Base-by-base conservation (phyloP, 2,888 invertebrate genomes). In the Eugnorisma glareosa region DNA sequence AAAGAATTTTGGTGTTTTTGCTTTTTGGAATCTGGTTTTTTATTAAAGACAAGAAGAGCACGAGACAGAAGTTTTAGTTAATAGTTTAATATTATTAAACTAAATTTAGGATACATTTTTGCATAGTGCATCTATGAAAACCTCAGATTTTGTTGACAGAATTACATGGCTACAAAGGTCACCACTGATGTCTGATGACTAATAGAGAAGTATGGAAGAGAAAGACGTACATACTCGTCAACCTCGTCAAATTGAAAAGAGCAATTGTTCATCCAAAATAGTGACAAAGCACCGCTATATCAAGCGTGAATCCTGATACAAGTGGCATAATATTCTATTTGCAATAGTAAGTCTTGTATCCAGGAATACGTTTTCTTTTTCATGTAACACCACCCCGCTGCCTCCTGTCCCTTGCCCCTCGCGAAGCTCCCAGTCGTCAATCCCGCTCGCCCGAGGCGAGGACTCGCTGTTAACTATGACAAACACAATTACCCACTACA, bases 401-500 rank as follows among this genome's bases (percentile, higher is more conserved):
- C 18, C 67, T 67, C 73, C 45, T 43, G 10, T 79, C n/a, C 51
- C 68, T 64, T 57, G 72, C 7, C 3, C 70, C 67, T 63, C 57
- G 28, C 24, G 63, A 57, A 70, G 68, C 81, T 79, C 79, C 83
- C 81, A 87, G 87, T 89, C 90, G 86, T 88, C 88, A 88, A 91
- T 90, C 88, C 89, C 83, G 88, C 85, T 73, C 86, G 93, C 94
- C 91, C 77, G 85, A 84, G 85, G 92, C 93, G 92, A 89, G 89
- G 89, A 82, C 89, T 89, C 90, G 90, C 90, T 90, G 93, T 93
- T 94, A 94, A 93, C 93, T 92, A 92, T 89, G 90, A 92, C 93
- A 94, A 93, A 94, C 93, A 94, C 92, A 94, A 94, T 94, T 92
- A 94, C 90, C 89, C 82, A 80, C 88, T 85, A 89, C 88, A 92